Conservation (phyloP, 2,888 invertebrate genomes). For the Leptopterna dolabrata region DNA sequence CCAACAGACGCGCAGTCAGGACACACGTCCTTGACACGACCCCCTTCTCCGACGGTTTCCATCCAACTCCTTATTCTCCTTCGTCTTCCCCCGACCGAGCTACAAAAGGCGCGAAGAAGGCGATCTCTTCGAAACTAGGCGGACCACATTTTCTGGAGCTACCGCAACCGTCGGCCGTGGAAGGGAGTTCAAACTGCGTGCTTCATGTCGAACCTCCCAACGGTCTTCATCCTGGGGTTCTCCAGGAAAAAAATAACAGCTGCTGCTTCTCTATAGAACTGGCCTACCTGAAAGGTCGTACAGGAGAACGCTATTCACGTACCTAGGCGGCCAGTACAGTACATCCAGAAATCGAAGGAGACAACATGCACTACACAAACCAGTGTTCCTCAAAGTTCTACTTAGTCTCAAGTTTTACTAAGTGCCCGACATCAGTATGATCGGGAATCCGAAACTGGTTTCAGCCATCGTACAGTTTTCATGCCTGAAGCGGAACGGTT, state of each 20-base stretch:
- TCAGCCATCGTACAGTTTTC: no score
- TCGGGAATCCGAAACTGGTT: no score
- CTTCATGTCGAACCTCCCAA: not conserved
- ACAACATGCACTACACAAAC: no score
- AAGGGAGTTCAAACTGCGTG: not conserved
- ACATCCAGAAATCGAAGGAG: no score
- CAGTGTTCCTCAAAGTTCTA: no score
- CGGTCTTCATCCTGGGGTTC: not conserved
- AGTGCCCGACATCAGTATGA: no score
- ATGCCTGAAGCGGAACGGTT: no score
- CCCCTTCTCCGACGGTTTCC: not conserved
- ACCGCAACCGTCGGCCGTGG: conserved; percentile 33
- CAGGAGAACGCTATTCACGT: no score
- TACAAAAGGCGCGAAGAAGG: conserved; percentile 22
- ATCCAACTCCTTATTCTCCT: conserved; percentile 6
- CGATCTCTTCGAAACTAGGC: conserved; percentile 31
- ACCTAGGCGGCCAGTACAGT: no score
- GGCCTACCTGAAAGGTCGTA: no score
- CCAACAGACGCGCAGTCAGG: conserved; percentile 32
- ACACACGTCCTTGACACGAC: conserved; percentile 37
- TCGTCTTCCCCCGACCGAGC: not conserved
- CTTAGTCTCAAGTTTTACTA: no score
- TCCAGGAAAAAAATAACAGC: not conserved
- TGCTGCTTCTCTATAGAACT: not conserved
- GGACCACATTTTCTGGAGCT: conserved; percentile 42